Evolutionary conservation across 2,797 vertebrate genomes (phyloP), one percentile per base, ranked within the genome.

Genomic region (Arnoldichthys spilopterus): DNA sequence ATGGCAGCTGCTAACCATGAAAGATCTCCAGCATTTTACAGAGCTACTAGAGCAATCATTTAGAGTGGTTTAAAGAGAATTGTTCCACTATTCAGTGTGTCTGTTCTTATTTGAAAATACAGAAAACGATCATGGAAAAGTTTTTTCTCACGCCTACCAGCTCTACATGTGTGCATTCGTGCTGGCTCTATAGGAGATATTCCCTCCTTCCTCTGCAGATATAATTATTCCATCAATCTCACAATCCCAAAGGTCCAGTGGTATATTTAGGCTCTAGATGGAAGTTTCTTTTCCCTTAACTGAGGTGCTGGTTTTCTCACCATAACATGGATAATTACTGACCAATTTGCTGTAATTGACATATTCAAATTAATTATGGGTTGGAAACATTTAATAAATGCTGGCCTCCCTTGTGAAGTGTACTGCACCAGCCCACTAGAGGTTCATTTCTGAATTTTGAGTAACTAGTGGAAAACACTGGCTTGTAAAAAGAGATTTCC

Each of bases 141-240:
- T 40, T 45, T 4, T 34, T 71, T 66, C 30, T 74, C 16, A 62
- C 66, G 56, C 63, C 69, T 69, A 74, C 69, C 1, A 32, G 34
- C 71, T 67, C 11, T 53, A 24, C 28, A 34, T 82, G 76, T 72
- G 11, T 71, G 26, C 30, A 43, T 58, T 69, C 64, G 53, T 69
- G 72, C 76, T 72, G 75, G 61, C 75, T 78, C 80, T 72, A 66
- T 47, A 58, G 75, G 81, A 80, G 37, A 73, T 20, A 30, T 45
- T 49, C 73, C 71, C 28, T 79, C 69, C 69, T 83, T 77, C 61
- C 70, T 72, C 56, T 64, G 18, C 59, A 74, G 66, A 79, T 86
- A 79, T 84, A 86, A 85, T 87, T 87, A 85, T 84, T 75, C 76
- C 82, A 81, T 85, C 84, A 85, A 40, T 83, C 59, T 79, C 67